Base-by-base conservation (phyloP, 2,113 vertebrate species). In the Mormoops blainvillei region DNA sequence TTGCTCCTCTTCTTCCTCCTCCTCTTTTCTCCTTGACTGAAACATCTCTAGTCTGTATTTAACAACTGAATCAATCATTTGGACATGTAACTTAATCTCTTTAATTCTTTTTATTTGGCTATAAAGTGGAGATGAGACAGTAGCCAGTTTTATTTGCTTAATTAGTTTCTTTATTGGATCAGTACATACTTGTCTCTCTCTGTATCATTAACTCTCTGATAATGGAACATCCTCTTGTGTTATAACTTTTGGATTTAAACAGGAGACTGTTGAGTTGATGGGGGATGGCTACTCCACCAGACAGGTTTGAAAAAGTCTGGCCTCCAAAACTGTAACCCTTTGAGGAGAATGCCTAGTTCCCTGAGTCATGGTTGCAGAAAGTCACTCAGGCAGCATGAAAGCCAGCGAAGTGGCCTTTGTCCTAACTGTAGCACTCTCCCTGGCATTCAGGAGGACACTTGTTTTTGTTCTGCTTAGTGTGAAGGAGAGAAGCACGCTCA, bases 401-500 rank as follows among this genome's bases (percentile, higher is more conserved):
- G 20, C 13, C 78, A 89, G 61, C 9, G 31, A 48, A 92, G n/a
- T 56, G 33, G 56, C 28, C 56, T 87, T 63, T 76, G 56, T 19
- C 26, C 41, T 92, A 80, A 87, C 11, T 36, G 87, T 74, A 54
- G 48, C 9, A 26, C 19, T 61, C 3, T 89, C 33, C 33, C 84
- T 24, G 10, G 33, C 31, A 68, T 74, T 92, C 4, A 9, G n/a
- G 89, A 91, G 63, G 36, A 82, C 7, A 10, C 33, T 84, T 5
- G 16, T 58, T 95, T 96, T 85, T 93, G 65, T 91, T 91, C 11
- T 74, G n/a, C 10, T 87, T 95, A 56, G 38, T 52, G 16, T 61
- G 18, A n/a, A 73, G 43, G 7, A 92, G 76, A 96, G 14, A 86
- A 91, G 63, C 19, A 43, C n/a, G 7, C 43, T 91, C 54, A 91